Conservation (phyloP, 2,888 invertebrate genomes). For the Nephrotoma guestfalica region DNA sequence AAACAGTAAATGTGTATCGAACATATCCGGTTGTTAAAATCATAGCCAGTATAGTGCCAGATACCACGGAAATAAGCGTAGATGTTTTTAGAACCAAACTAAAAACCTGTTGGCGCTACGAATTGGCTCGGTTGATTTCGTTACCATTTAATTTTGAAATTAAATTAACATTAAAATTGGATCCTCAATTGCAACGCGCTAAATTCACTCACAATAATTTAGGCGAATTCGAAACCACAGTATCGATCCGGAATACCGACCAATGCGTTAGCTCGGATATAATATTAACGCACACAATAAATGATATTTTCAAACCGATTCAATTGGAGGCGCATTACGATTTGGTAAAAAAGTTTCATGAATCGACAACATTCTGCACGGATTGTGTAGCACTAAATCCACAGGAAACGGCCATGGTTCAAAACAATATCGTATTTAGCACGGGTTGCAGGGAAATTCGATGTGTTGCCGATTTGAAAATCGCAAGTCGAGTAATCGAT, state of each 20-base stretch:
- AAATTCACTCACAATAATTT: not conserved
- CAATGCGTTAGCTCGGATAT: not conserved
- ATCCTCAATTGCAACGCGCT: not conserved
- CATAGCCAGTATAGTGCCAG: conserved; percentile 6
- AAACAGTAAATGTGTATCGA: conserved; percentile 20
- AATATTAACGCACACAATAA: not conserved
- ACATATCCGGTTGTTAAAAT: conserved; percentile 17
- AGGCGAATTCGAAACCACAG: not conserved
- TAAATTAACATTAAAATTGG: not conserved
- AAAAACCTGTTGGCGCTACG: not conserved
- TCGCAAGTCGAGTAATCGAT: not conserved
- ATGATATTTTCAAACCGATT: not conserved
- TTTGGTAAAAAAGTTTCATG: not conserved
- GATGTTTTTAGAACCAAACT: not conserved
- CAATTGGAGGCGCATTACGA: not conserved
- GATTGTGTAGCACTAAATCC: conserved; percentile 11
- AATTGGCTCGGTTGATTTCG: not conserved
- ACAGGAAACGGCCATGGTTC: not conserved
- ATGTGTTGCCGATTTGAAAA: conserved; percentile 10
- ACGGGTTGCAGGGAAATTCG: conserved; percentile 9
- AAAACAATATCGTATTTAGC: conserved; percentile 10
- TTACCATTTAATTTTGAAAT: not conserved
- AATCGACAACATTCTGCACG: conserved; percentile 8
- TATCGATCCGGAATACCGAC: not conserved
- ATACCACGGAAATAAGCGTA: not conserved